Conservation (phyloP, 2,797 vertebrate genomes). For the Rhabdophis nuchalis region DNA sequence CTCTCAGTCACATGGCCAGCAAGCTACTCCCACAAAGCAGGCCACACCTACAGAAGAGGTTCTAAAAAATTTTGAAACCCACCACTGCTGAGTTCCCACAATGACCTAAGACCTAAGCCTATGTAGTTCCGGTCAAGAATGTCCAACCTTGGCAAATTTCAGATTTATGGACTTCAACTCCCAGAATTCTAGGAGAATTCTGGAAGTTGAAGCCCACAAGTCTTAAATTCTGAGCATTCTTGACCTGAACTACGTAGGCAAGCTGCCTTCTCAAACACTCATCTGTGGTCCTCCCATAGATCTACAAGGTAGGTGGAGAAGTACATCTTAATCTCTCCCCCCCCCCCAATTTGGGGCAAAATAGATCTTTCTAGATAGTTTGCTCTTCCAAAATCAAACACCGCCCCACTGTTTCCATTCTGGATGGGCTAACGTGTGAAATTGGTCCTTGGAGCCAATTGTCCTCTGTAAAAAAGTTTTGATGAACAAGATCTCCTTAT, state of each 20-base stretch:
- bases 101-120: neutral
- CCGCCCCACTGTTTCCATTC: neutral
- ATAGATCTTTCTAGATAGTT: neutral
- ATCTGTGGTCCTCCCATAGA: neutral
- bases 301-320: neutral
- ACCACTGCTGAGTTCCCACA: neutral
- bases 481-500: neutral
- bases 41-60: no score
- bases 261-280: neutral
- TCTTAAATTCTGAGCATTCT: neutral
- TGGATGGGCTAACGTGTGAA: neutral
- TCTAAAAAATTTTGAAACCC: no score
- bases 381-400: neutral
- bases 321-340: neutral
- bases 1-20: no score
- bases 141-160: neutral
- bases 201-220: neutral
- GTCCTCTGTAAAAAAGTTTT: neutral
- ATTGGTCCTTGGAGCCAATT: neutral
- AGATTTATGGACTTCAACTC: neutral
- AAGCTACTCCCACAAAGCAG: no score
- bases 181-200: neutral
- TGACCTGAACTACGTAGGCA: neutral
- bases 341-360: neutral
- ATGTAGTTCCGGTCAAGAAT: neutral